Percentiles rank a stretch among this genome's conserved stretches.
Conservation (phyloP, 2,797 vertebrate species). For the Syndactyla subalaris region DNA sequence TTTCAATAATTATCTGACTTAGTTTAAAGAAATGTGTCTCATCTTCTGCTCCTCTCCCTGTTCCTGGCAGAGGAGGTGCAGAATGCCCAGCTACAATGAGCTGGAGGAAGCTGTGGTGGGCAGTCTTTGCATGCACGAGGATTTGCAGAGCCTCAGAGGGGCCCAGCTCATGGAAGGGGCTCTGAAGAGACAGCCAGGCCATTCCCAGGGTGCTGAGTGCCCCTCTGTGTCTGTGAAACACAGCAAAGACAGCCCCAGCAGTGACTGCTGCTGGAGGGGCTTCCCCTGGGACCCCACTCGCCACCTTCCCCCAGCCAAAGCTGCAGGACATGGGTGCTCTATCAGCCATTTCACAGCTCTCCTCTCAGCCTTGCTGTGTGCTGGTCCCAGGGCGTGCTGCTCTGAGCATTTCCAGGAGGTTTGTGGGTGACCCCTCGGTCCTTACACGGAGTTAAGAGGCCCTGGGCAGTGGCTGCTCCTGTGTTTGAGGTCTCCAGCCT, state of each 20-base stretch:
- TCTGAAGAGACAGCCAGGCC: neutral
- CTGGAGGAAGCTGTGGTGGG: neutral
- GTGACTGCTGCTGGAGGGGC: neutral
- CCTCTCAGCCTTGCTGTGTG: neutral
- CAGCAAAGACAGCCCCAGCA: neutral
- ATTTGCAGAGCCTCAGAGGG: neutral
- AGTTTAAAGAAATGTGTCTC: neutral
- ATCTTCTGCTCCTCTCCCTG: neutral
- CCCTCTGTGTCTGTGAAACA: rapidly evolving
- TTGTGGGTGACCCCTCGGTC: neutral
- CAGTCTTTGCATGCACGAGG: neutral
- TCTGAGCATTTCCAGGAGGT: neutral
- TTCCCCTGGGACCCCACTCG: neutral
- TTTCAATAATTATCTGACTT: neutral
- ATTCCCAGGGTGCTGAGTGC: neutral
- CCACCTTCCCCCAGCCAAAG: neutral
- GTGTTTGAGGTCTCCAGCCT: neutral
- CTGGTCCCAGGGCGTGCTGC: rapidly evolving
- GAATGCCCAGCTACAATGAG: neutral
- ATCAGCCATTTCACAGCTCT: neutral
- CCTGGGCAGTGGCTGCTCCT: neutral
- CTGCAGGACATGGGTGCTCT: neutral
- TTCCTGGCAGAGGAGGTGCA: neutral
- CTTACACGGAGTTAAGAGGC: neutral
- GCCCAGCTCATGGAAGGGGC: neutral